These are phyloP conservation scores for Agonopterix arenella DNA, from an alignment of 2,888 invertebrate genomes.

Conservation along the genomic window DNA sequence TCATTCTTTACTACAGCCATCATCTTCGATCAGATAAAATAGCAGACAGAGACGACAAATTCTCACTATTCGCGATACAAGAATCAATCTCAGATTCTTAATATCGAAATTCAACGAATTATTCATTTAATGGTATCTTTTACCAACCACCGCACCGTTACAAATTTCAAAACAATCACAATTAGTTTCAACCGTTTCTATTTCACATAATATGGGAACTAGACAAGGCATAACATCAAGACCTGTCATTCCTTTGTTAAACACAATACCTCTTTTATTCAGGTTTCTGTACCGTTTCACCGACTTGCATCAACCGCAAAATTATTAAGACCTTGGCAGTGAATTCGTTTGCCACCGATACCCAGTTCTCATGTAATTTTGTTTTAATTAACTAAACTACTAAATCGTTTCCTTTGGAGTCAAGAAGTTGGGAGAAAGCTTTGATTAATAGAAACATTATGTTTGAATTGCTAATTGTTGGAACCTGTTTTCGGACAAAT, in stretches of 20 bases:
- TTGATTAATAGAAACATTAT: too few relatives aligned
- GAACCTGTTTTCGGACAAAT: too few relatives aligned
- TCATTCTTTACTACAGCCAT: too few relatives aligned
- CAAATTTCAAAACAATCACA: constrained; percentile 28
- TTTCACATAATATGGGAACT: constrained; percentile 33
- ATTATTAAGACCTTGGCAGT: constrained; percentile 41
- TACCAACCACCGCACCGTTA: neutral
- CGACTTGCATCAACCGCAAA: constrained; percentile 9
- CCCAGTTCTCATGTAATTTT: constrained; percentile 20
- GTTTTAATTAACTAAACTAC: constrained; percentile 7
- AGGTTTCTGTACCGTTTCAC: constrained; percentile 26
- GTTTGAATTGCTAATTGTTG: too few relatives aligned
- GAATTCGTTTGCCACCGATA: constrained; percentile 19
- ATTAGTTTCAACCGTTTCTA: constrained; percentile 35
- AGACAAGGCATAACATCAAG: constrained; percentile 30
- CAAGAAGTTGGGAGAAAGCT: too few relatives aligned
- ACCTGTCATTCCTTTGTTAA: constrained; percentile 62
- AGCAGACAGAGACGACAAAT: too few relatives aligned
- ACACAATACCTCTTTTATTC: constrained; percentile 44
- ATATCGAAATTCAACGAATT: too few relatives aligned
- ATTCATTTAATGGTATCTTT: too few relatives aligned
- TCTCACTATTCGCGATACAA: too few relatives aligned
- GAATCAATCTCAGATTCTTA: too few relatives aligned
- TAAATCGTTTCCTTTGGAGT: too few relatives aligned
- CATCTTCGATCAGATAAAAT: too few relatives aligned